A percentile compares a stretch with the other conserved stretches of the same genome.
Conservation (phyloP, 1,140 invertebrate genomes). For the fruit fly (Drosophila melanogaster) region Release_6_plus_ISO1_MT NT_033779.5:3678501-3679000, state of each 20-base stretch:
- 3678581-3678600: constrained; percentile 80
- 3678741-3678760: constrained; percentile 38
- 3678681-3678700: constrained; percentile 1
- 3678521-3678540: neutral
- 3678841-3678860: constrained; percentile 7
- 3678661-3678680: constrained; percentile 3
- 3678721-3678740: constrained; percentile 55
- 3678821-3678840: constrained; percentile 60
- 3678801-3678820: constrained; percentile 68
- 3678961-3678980: constrained; percentile 9
- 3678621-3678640: constrained; percentile 67
- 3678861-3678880: constrained; percentile 76
- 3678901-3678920: constrained; percentile 9
- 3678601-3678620: constrained; percentile 48
- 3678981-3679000: constrained; percentile 63
- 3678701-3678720: constrained; percentile 72
- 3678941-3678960: constrained; percentile 32
- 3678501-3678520: neutral
- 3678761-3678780: constrained; percentile 22
- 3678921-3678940: constrained; percentile 10
- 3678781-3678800: constrained; percentile 53
- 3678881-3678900: constrained; percentile 25
- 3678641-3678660: constrained; percentile 66
- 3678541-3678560: neutral
- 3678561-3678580: constrained; percentile 30